Evolutionary conservation across 2,888 invertebrate genomes (phyloP), one percentile per base, ranked within the genome.

Genomic region (Drosophila ezoana): DNA sequence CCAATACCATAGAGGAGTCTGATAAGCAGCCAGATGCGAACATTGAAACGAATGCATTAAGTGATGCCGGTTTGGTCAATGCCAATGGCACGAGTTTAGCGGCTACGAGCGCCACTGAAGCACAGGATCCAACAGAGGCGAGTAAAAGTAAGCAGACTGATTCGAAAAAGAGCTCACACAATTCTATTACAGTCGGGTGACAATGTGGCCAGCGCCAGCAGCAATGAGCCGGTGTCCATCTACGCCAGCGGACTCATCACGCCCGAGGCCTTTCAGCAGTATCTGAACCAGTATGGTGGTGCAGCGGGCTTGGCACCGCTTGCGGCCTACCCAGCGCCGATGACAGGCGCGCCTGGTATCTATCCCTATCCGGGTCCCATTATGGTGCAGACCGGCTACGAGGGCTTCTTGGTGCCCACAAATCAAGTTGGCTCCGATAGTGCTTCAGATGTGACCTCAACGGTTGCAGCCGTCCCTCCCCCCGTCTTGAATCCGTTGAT

Each of bases 351-450:
- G 1, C 60, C 89, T 6, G 76, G 87, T 6, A 64, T 86, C 10
- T 91, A 90, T 75, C 90, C 91, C 4, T 90, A 78, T 37, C 91
- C 91, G 0, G 81, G 87, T 0, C 90, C 91, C 3, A 92, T 90
- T 70, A 88, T 90, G 13, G 89, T 92, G 16, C 92, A 92, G 75
- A 91, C 92, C 0, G 92, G 92, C 13, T 93, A 93, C 59, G 93
- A 93, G 70, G 93, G 92, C 20, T 93, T 91, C 59, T 82, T 93
- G 35, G 90, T 93, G 53, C 93, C 93, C 4, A 51, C 72, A 14
- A 75, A 58, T 48, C 18, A 59, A 4, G 35, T 60, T 10, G 45
- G 51, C 16, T n/a, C 69, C 52, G 74, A 72, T 2, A 38, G 59
- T 69, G 32, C 57, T 61, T 20, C 81, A 38, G 69, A 68, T 70